Percentiles rank a stretch among this genome's conserved stretches.
These are phyloP conservation scores for Fulica atra DNA, from an alignment of 2,113 vertebrate genomes.

Conservation along the genomic window DNA sequence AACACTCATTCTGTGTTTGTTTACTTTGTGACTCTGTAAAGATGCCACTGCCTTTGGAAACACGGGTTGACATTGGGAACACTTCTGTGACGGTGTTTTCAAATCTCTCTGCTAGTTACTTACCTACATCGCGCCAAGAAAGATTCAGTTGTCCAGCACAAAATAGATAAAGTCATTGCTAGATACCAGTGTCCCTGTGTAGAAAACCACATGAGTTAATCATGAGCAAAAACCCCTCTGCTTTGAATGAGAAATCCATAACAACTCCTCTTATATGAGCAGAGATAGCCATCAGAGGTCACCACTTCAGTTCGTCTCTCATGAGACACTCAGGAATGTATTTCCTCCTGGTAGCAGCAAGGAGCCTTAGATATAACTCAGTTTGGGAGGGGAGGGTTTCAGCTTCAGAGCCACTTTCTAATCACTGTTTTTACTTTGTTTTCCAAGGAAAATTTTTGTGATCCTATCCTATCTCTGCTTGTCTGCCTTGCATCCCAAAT, in stretches of 20 bases:
- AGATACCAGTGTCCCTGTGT: neutral
- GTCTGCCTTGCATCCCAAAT: neutral
- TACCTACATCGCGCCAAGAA: neutral
- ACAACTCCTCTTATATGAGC: neutral
- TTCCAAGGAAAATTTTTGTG: neutral
- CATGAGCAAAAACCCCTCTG: neutral
- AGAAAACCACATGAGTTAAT: neutral
- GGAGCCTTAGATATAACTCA: neutral
- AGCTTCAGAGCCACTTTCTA: neutral
- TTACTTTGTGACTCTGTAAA: neutral
- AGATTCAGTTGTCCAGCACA: neutral
- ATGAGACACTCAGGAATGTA: neutral
- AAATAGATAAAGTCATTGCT: neutral
- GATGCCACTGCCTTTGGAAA: neutral
- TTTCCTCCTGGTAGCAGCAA: neutral
- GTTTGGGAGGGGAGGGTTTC: neutral
- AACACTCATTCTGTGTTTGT: neutral
- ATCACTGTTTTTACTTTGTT: neutral
- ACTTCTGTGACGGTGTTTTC: neutral
- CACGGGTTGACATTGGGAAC: accelerated
- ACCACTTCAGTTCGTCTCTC: neutral
- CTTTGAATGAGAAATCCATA: neutral
- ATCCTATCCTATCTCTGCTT: neutral
- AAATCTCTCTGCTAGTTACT: neutral
- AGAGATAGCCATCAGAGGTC: neutral